Conservation (phyloP, 2,888 invertebrate species). For the Dorcus parallelipipedus region DNA sequence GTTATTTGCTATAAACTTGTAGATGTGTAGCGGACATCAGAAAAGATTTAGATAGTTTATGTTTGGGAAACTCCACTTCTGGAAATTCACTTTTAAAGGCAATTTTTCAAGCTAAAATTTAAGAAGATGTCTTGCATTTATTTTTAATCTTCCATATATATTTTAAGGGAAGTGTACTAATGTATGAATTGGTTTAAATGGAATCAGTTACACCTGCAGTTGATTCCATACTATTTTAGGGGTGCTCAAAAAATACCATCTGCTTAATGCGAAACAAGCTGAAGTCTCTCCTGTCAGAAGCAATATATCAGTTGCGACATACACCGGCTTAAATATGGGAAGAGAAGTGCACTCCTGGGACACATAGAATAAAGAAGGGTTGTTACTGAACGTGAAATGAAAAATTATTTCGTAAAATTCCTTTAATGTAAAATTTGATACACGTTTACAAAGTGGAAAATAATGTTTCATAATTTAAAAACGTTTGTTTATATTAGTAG, state of each 20-base stretch:
- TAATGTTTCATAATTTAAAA: too few species aligned
- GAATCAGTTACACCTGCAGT: too few species aligned
- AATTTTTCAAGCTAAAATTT: too few species aligned
- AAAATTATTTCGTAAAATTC: not conserved
- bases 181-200: too few species aligned
- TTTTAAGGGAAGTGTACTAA: too few species aligned
- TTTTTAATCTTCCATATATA: too few species aligned
- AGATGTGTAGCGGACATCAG: constrained; percentile 23
- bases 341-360: constrained; percentile 7
- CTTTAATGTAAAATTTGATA: too few species aligned
- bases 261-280: constrained; percentile 3
- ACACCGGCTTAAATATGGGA: constrained; percentile 6
- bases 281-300: not conserved
- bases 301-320: constrained; percentile 9
- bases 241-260: not conserved
- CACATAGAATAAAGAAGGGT: constrained; percentile 5
- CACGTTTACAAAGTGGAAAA: too few species aligned
- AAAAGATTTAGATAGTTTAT: constrained; percentile 22
- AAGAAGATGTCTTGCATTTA: too few species aligned
- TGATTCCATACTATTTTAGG: too few species aligned
- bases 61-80: constrained; percentile 14
- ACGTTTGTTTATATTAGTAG: too few species aligned
- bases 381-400: not conserved
- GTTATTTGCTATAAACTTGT: constrained; percentile 24
- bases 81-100: too few species aligned